Evolutionary conservation across 2,888 invertebrate genomes (phyloP).

Genomic region (Hemistola chrysoprasaria): DNA sequence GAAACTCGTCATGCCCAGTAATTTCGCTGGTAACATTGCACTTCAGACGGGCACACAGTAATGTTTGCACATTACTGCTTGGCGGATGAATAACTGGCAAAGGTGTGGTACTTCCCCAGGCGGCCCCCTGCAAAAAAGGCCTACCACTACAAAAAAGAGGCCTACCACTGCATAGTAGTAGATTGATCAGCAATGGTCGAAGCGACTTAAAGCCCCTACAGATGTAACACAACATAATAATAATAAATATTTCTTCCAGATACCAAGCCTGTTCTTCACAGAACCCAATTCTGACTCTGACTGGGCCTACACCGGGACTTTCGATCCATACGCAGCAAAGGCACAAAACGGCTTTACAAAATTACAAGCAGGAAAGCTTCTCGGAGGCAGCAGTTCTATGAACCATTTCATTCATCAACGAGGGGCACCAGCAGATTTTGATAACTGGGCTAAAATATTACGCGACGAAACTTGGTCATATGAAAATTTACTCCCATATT

Average conservation of each 20-base stretch:
- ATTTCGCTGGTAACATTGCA: too few species aligned
- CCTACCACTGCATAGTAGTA: too few species aligned
- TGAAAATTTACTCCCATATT: conserved; percentile 38
- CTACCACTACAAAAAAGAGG: too few species aligned
- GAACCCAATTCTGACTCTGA: conserved; percentile 31
- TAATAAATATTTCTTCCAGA: conserved; percentile 34
- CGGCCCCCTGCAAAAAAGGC: too few species aligned
- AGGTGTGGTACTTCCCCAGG: too few species aligned
- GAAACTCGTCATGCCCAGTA: too few species aligned
- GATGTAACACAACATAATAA: too few species aligned
- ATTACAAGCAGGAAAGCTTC: conserved; percentile 39
- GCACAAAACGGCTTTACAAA: conserved; percentile 20
- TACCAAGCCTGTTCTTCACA: conserved; percentile 30
- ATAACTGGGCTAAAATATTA: conserved; percentile 36
- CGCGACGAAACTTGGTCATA: conserved; percentile 40
- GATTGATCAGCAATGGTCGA: too few species aligned
- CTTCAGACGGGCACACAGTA: too few species aligned
- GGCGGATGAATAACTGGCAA: too few species aligned
- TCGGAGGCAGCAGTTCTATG: conserved; percentile 47
- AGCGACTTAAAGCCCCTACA: too few species aligned
- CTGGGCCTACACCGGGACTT: conserved; percentile 40
- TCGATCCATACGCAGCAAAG: conserved; percentile 31
- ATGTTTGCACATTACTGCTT: too few species aligned
- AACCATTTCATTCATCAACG: conserved; percentile 37
- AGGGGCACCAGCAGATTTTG: conserved; percentile 37